Base-by-base conservation (phyloP, 1,140 invertebrate genomes). In the Nymphalis io region DNA sequence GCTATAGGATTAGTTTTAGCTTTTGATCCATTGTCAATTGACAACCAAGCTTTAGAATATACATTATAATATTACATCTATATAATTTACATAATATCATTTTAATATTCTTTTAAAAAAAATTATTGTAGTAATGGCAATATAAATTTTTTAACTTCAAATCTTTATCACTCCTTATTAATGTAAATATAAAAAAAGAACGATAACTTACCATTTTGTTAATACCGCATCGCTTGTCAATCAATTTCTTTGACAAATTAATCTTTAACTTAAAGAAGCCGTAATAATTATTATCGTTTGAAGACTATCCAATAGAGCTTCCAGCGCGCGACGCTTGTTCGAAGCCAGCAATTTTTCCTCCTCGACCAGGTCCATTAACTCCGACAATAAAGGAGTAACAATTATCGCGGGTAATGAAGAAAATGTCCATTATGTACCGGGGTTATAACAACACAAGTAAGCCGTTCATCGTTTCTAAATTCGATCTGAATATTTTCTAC, bases 21-120 rank as follows among this genome's bases (percentile, higher is more conserved):
- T 20, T 40, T 65, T 57, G 62, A 65, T 65, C 62, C 51, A 21
- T 53, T 57, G 48, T 57, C 51, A 65, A 55, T 57, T 65, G 62
- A 23, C 42, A 51, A 39, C 62, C 23, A 38, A 57, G 15, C 55
- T 2, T n/a, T 65, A 57, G 21, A 20, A n/a, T 44, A 20, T 6
- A 33, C 10, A 33, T 33, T 33, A 33, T 33, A 33, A 2, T 0
- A 3, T 1, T 3, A 27, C 5, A 27, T 27, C 3, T 3, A 27
- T 27, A 27, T 27, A 27, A 27, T n/a, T n/a, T n/a, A n/a, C n/a
- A n/a, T n/a, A n/a, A n/a, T n/a, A n/a, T n/a, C n/a, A n/a, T n/a
- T n/a, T n/a, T n/a, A n/a, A n/a, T n/a, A n/a, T n/a, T n/a, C n/a
- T n/a, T n/a, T n/a, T n/a, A n/a, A n/a, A n/a, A n/a, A n/a, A n/a